Evolutionary conservation across 2,888 invertebrate species (phyloP).

Genomic region (Proisotoma minuta): DNA sequence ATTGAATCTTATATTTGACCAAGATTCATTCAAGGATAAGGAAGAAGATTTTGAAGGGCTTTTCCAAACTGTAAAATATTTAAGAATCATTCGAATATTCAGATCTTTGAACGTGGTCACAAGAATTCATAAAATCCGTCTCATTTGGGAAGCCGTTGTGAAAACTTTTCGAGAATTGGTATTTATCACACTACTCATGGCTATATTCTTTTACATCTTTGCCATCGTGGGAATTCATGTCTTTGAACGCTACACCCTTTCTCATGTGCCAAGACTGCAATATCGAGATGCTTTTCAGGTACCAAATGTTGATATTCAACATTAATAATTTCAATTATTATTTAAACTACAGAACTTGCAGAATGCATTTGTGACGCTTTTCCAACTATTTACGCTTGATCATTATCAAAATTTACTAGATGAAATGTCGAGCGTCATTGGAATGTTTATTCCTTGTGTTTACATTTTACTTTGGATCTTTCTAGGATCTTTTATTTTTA

Average conservation of each 20-base stretch:
- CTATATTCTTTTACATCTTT: conserved; percentile 45
- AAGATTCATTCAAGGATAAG: not conserved
- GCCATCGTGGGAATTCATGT: conserved; percentile 42
- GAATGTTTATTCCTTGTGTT: conserved; percentile 13
- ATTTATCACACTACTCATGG: conserved; percentile 41
- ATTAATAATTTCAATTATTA: not conserved
- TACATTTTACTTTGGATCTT: conserved; percentile 43
- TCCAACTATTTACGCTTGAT: conserved; percentile 46
- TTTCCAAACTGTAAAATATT: conserved; percentile 32
- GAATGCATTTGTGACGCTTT: conserved; percentile 38
- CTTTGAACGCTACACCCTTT: conserved; percentile 34
- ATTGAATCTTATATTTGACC: conserved; percentile 25
- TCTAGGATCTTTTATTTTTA: conserved; percentile 44
- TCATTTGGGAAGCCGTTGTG: conserved; percentile 44
- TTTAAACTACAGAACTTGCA: conserved; percentile 25
- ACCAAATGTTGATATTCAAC: not conserved
- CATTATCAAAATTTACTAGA: conserved; percentile 39
- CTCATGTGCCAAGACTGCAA: conserved; percentile 26
- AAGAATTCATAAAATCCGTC: conserved; percentile 40
- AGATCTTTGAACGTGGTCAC: conserved; percentile 44
- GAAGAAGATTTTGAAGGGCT: conserved; percentile 24
- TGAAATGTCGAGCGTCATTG: conserved; percentile 22
- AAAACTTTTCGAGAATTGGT: conserved; percentile 41
- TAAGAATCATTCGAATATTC: conserved; percentile 42
- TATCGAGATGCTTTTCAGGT: conserved; percentile 36